Evolutionary conservation across 2,888 invertebrate genomes (phyloP), one percentile per base, ranked within the genome.

Genomic region (Dilophus febrilis): DNA sequence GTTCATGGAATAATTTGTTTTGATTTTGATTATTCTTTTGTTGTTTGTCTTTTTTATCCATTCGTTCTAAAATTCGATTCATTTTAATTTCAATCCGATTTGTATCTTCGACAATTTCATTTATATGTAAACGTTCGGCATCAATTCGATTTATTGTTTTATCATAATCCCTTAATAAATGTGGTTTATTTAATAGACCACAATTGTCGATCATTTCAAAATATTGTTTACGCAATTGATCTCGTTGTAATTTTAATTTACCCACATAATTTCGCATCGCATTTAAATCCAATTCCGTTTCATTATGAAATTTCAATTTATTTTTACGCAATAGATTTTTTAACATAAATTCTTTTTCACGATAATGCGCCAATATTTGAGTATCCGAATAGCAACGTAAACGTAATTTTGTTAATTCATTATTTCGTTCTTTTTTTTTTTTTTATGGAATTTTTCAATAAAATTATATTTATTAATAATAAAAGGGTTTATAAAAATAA

Each of bases 101-200:
- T 8, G 22, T 22, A 6, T 22, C 22, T 22, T 22, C 8, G 4
- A 8, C 4, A 22, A 22, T 22, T 22, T 6, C 22, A 22, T 22
- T 8, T 4, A 22, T 22, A 4, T 4, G 4, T 22, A 22, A 22
- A 6, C 8, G 4, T 22, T 22, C 22, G 8, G 4, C 8, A 22
- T 22, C 8, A 6, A 22, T 22, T 22, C 8, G 4, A 22, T 22
- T 22, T 22, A 22, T 8, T 22, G 58, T 58, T 0, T 14, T 22
- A 38, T 60, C 60, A 37, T 48, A 60, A 36, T 60, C 59, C 7
- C 47, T 29, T 47, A 60, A 46, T 3, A 60, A 45, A 1, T 47
- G 44, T 0, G 56, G 58, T 43, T 57, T 57, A 29, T 53, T 48
- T 3, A 59, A 42, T 1, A 60, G 45, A 2, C 58, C 60, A 18